Conservation (phyloP, 1,140 invertebrate genomes). For the Matsumurasca onukii region DNA sequence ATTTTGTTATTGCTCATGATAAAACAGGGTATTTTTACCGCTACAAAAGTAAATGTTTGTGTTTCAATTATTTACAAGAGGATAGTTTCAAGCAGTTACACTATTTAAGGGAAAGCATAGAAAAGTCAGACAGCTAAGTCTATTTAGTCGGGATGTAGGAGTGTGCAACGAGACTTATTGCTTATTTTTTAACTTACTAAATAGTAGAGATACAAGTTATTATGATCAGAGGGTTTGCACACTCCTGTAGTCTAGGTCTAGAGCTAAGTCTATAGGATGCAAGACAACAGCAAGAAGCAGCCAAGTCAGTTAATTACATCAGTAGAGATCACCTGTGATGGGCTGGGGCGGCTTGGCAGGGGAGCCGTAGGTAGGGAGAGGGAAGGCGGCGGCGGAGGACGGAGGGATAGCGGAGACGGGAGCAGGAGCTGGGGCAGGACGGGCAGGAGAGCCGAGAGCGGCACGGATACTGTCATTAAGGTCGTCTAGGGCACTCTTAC, state of each 20-base stretch:
- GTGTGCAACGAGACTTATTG: too few species aligned
- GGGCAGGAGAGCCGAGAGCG: slow-evolving; percentile 61
- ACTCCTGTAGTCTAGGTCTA: not conserved
- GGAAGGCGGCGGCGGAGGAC: slow-evolving; percentile 44
- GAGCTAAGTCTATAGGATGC: not conserved
- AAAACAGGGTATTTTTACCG: too few species aligned
- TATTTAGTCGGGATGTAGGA: too few species aligned
- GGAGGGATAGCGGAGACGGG: slow-evolving; percentile 31
- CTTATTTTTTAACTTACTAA: too few species aligned
- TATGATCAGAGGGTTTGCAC: too few species aligned
- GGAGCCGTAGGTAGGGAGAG: slow-evolving; percentile 36
- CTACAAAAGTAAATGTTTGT: too few species aligned
- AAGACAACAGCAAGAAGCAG: slow-evolving; percentile 23
- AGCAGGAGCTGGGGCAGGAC: slow-evolving; percentile 31
- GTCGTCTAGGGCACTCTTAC: slow-evolving; percentile 68
- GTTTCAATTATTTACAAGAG: too few species aligned
- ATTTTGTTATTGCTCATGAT: too few species aligned
- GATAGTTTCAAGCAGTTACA: too few species aligned
- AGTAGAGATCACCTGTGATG: slow-evolving; percentile 41
- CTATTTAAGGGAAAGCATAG: too few species aligned
- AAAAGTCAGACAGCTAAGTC: too few species aligned
- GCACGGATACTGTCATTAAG: slow-evolving; percentile 68
- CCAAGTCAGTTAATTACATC: slow-evolving; percentile 15
- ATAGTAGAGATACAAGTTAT: too few species aligned
- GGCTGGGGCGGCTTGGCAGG: slow-evolving; percentile 39